Base-by-base conservation (phyloP, 1,140 invertebrate genomes). In the Scaptomyza pallida region DNA sequence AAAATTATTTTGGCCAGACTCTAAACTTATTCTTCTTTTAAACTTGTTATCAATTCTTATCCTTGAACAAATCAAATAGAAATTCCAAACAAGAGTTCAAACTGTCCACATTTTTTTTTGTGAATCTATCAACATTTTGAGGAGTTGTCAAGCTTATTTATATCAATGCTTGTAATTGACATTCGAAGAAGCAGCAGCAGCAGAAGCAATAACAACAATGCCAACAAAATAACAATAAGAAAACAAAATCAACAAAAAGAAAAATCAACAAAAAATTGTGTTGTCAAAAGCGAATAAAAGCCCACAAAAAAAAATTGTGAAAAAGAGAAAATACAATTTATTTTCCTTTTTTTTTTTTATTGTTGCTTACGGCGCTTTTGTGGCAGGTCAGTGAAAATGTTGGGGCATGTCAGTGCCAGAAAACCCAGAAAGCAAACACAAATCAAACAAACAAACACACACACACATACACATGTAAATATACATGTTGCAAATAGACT, bases 301-400 rank as follows among this genome's bases (percentile, higher is more conserved):
- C 26, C 3, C 19, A 17, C 4, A 43, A 23, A 55, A 67, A 59
- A 35, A 67, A 59, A 35, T 50, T 26, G 35, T 19, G 35, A 43
- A 23, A 55, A 55, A 23, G 37, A 59, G 57, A 75, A 63, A 61
- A 57, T 16, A 40, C 2, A 45, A n/a, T 30, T 30, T 30, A 57
- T 37, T 72, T n/a, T n/a, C n/a, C n/a, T n/a, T n/a, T 40, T 37
- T 12, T 15, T 19, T 8, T 43, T 19, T 19, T 17, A 16, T 44
- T 50, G 23, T 47, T 50, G 48, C n/a, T 19, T 40, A 30, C 55
- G 52, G 44, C 47, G 33, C 33, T 37, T 54, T 61, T 83, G 67
- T 68, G 80, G 76, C 81, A 83, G 80, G 80, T 83, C 80, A 83
- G 80, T 79, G 72, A 80, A 75, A 83, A 72, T 65, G 75, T 72